Base-by-base conservation (phyloP, 2,888 invertebrate genomes). In the Drosophila paracracens region DNA sequence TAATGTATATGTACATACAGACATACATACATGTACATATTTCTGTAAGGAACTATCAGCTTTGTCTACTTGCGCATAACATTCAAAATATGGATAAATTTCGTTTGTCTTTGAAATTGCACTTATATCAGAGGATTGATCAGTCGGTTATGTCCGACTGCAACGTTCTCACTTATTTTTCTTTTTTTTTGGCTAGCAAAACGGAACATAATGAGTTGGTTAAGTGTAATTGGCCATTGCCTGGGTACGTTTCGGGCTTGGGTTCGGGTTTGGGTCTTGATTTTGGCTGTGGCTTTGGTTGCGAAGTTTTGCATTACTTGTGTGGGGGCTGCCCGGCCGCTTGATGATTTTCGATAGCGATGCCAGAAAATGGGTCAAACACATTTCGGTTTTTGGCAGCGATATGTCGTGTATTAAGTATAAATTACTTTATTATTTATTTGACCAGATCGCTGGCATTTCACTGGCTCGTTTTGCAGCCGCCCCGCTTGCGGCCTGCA, bases 151-250 rank as follows among this genome's bases (percentile, higher is more conserved):
- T 46, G 46, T 13, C 35, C 21, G 29, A 46, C 25, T 46, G 16
- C 16, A 46, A 46, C 1, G 25, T 46, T 25, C 46, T 16, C 16
- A 25, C 46, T 43, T 27, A 36, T 50, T 35, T 56, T 25, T 3
- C 50, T 27, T 43, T 36, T 48, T 18, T 62, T 65, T 54, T 25
- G 67, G 31, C 76, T 57, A 56, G 70, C 78, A 80, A 78, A 74
- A 70, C 73, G 82, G 79, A 88, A 88, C 79, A 84, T 83, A 83
- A 83, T 88, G 85, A 83, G 88, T 84, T 88, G 87, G 88, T 88
- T 87, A 83, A 82, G 77, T 85, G 85, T 82, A 83, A 88, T 83
- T 83, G 82, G 87, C 72, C 50, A 72, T 76, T 72, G 82, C 60
- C 61, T 50, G 81, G 69, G 66, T 71, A 67, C 33, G 68, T 62